Evolutionary conservation across 2,797 vertebrate genomes (phyloP).

Genomic region (Silurus aristotelis): DNA sequence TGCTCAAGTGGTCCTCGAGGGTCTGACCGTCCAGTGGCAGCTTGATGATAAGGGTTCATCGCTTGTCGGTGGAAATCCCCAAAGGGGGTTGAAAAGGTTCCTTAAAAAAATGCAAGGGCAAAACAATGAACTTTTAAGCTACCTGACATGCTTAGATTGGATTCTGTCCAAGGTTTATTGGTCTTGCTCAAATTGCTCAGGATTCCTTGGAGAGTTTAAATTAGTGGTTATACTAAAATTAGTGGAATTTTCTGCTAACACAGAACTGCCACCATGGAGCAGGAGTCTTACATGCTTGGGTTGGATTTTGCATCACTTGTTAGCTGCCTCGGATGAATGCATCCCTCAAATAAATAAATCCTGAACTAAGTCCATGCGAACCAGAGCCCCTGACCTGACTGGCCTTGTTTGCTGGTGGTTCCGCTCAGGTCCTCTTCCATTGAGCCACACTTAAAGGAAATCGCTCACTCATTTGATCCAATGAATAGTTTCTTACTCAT

Average conservation of each 20-base stretch:
- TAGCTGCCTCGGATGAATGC: background rate
- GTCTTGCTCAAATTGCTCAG: background rate
- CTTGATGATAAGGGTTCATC: background rate
- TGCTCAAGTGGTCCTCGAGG: slow-evolving; percentile 1
- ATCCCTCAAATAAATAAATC: background rate
- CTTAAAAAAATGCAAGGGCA: too few relatives aligned
- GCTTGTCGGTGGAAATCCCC: background rate
- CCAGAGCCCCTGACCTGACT: slow-evolving; percentile 14
- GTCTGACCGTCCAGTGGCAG: background rate
- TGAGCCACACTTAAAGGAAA: slow-evolving; percentile 31
- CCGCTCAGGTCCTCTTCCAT: slow-evolving; percentile 39
- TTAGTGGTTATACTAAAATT: background rate
- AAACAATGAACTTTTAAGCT: background rate
- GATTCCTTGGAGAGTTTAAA: background rate
- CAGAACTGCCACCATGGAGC: background rate
- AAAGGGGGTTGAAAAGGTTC: background rate
- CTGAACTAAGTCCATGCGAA: slow-evolving; percentile 21
- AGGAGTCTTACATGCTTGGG: background rate
- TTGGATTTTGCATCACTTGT: background rate
- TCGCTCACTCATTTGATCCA: slow-evolving; percentile 46
- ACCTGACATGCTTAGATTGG: background rate
- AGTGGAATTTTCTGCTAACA: background rate
- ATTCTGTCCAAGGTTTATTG: background rate
- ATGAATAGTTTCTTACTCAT: slow-evolving; percentile 44
- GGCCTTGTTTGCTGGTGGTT: slow-evolving; percentile 26